A percentile compares a stretch with the other conserved stretches of the same genome.
Conservation (phyloP, 2,113 vertebrate species). For the Seriola quinqueradiata region DNA sequence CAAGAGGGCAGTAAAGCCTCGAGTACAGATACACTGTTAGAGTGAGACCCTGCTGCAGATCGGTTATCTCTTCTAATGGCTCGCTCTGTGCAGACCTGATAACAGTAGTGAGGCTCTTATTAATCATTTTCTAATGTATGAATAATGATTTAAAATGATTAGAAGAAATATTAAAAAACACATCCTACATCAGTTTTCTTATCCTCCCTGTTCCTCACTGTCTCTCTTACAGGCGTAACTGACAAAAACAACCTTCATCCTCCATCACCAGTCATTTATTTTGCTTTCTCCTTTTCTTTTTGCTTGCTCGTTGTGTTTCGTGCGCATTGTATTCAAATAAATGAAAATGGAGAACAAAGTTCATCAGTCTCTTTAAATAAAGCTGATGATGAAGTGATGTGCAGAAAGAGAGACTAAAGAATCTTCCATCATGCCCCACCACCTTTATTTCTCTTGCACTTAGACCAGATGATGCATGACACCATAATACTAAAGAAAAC, state of each 20-base stretch:
- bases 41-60: constrained; percentile 25
- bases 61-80: constrained; percentile 32
- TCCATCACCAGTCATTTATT: too few relatives aligned
- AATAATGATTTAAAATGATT: constrained; percentile 9
- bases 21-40: constrained; percentile 14
- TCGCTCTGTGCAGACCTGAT: constrained; percentile 22
- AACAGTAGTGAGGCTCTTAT: constrained; percentile 30
- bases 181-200: too few relatives aligned
- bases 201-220: too few relatives aligned
- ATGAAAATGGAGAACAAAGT: too few relatives aligned
- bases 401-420: constrained; percentile 7
- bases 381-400: neutral
- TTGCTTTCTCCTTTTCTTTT: too few relatives aligned
- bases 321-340: too few relatives aligned
- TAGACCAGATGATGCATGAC: constrained; percentile 46
- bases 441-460: constrained; percentile 65
- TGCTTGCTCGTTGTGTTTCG: too few relatives aligned
- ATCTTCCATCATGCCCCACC: constrained; percentile 44
- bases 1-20: constrained; percentile 72
- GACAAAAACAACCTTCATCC: too few relatives aligned
- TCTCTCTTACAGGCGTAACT: too few relatives aligned
- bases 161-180: too few relatives aligned
- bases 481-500: constrained; percentile 24
- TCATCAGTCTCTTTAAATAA: too few relatives aligned
- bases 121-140: constrained; percentile 30